Base-by-base conservation (phyloP, 2,888 invertebrate genomes). In the Drosophila sordidula region DNA sequence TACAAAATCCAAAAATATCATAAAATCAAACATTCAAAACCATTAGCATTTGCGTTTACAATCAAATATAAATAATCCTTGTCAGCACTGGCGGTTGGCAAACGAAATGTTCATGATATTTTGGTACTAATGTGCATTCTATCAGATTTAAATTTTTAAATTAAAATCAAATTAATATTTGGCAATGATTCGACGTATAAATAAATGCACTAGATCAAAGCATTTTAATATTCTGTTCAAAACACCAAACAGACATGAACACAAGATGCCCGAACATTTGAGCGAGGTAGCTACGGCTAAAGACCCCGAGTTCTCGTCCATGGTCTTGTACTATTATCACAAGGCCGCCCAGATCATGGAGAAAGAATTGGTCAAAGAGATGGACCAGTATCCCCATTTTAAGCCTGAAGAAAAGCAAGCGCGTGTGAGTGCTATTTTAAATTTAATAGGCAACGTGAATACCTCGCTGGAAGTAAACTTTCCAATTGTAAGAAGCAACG, bases 241-340 rank as follows among this genome's bases (percentile, higher is more conserved):
- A 6, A 6, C 41, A 6, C 32, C 22, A 3, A 47, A 18, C 4
- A 75, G 90, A 0, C 14, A 14, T 2, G 66, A 78, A 6, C 91
- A 91, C 65, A 29, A 87, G 55, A 91, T 92, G 4, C 92, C 92
- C 0, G 72, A 91, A 9, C 16, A 88, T 8, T 65, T 91, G 0
- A 34, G 88, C 42, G 75, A 64, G 0, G 70, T 90, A 3, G 70
- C 62, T 0, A 76, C 66, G 0, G 87, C 82, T n/a, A 82, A 86
- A 32, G 64, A 90, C 71, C 91, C 91, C 0, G 68, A 79, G 42
- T 85, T 92, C 50, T 81, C 90, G 0, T 50, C 69, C 0, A 92
- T 92, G 91, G 87, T 91, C 0, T 77, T 89, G 6, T 92, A 89
- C 45, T 91, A 88, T 22, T 92, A 90, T 45, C 91, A 91, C 56